Percentiles rank a stretch among this genome's conserved stretches.
phyloP scores from a whole-genome alignment of 2,113 vertebrate species.

The Melanocharis versteri region DNA sequence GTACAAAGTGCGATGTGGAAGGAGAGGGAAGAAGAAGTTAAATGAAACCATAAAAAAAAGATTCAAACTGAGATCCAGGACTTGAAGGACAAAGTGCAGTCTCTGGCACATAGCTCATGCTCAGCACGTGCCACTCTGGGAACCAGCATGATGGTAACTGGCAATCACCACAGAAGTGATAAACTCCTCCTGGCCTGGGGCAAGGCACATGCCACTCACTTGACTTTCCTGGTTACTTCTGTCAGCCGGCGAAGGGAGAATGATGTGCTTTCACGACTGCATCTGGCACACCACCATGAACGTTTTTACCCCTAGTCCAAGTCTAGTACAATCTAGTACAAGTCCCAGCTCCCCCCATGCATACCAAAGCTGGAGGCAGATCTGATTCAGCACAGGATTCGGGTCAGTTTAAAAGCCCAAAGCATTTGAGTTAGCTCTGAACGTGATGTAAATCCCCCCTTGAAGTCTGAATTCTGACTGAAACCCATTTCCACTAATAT shows the following conservation, averaged over 20 bases:
- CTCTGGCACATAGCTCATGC: background rate
- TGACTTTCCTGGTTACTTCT: background rate
- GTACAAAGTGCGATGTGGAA: background rate
- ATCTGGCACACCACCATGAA: background rate
- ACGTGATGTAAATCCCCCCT: background rate
- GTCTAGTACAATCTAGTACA: background rate
- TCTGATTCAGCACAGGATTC: background rate
- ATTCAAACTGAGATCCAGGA: background rate
- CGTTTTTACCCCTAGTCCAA: no score
- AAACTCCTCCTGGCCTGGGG: background rate
- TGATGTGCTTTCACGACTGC: fast-evolving
- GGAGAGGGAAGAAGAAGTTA: background rate
- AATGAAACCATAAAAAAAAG: background rate
- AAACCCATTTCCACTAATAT: background rate
- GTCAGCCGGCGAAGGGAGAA: background rate
- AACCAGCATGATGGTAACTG: background rate
- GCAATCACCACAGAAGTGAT: background rate
- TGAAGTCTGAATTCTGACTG: background rate
- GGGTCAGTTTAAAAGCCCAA: background rate
- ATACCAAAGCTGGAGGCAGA: background rate
- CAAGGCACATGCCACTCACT: background rate
- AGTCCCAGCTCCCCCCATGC: background rate
- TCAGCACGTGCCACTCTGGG: background rate
- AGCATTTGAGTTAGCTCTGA: background rate
- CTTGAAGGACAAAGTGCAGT: background rate